Base-by-base conservation (phyloP, 1,140 invertebrate species). In the Drosophila ercepeae region DNA sequence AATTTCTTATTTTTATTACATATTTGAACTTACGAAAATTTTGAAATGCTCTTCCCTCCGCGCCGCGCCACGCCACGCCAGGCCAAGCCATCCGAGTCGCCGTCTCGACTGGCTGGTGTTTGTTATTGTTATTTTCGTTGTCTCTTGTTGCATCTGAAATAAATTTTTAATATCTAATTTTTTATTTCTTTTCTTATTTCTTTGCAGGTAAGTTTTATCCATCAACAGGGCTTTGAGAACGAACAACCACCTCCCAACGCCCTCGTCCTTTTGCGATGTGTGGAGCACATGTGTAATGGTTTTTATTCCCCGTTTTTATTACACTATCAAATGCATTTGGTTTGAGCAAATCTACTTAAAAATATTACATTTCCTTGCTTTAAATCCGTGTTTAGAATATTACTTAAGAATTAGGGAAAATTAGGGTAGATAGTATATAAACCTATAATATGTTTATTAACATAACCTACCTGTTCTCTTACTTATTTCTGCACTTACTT, bases 1-100 rank as follows among this genome's bases (percentile, higher is more conserved):
- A 82, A 86, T 86, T 77, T 82, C 61, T 61, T 88, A 64, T 82
- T 65, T 86, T 86, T 88, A 88, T 86, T 86, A 51, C 82, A 76
- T 82, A 88, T 88, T 49, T 74, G 59, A 88, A 82, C 78, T 86
- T 82, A 88, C 73, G 69, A 82, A 88, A 86, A 72, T 78, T 55
- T 75, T 49, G 41, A 75, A 74, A 79, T 51, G 18, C 58, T 46
- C 23, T 46, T 39, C 49, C 45, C 49, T 50, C 49, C 44, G 58
- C 29, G 46, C 27, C 49, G 13, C 3, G 34, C 5, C n/a, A n/a
- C n/a, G n/a, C n/a, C n/a, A n/a, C n/a, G n/a, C n/a, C n/a, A n/a
- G n/a, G n/a, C n/a, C n/a, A n/a, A n/a, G n/a, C n/a, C n/a, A n/a
- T n/a, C n/a, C n/a, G n/a, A n/a, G n/a, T n/a, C n/a, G n/a, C n/a